Evolutionary conservation across 2,113 vertebrate genomes (phyloP).

Genomic region (Menura novaehollandiae): DNA sequence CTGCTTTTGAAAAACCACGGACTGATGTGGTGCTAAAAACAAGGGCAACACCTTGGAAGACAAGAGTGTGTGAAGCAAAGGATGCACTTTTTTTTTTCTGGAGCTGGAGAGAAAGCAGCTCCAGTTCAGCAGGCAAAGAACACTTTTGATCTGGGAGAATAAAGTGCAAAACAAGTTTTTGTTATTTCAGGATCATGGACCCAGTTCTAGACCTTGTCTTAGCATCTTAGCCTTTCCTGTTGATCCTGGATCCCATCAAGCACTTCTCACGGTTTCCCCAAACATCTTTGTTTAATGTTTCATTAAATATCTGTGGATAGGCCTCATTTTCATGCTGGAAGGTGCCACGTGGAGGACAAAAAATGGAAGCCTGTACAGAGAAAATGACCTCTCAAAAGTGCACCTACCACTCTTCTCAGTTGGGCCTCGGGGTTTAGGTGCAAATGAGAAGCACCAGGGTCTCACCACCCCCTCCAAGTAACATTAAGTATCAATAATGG

Average conservation of each 20-base stretch:
- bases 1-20: neutral
- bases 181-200: neutral
- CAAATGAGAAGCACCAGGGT: neutral
- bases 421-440: neutral
- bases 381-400: neutral
- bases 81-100: neutral
- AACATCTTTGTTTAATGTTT: neutral
- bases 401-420: neutral
- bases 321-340: neutral
- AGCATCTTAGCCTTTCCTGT: neutral
- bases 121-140: neutral
- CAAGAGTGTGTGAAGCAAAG: neutral
- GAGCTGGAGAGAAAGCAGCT: neutral
- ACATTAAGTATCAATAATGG: constrained; percentile 90
- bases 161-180: neutral
- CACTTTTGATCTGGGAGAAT: neutral
- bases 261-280: neutral
- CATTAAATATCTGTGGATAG: neutral
- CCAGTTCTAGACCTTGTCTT: neutral
- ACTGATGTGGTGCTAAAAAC: neutral
- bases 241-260: neutral
- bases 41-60: neutral
- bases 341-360: neutral
- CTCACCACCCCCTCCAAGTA: constrained; percentile 20
- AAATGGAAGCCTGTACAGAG: neutral